These are phyloP conservation scores for Pachycephus smyrnensis DNA, from an alignment of 2,888 invertebrate genomes.

Conservation along the genomic window DNA sequence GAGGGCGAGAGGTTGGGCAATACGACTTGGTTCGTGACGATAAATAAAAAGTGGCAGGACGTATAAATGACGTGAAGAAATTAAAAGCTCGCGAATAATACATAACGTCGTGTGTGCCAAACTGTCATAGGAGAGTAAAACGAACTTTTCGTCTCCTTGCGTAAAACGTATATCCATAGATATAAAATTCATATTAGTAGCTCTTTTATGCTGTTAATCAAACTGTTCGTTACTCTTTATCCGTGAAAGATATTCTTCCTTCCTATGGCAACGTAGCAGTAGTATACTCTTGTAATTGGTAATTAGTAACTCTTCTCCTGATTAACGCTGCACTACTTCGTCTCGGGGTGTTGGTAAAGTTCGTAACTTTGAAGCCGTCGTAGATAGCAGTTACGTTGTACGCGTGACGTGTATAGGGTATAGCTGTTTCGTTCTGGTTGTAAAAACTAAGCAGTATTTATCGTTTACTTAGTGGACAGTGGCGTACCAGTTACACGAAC, in stretches of 20 bases:
- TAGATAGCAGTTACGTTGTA: neutral
- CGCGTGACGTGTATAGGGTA: neutral
- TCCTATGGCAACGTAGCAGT: neutral
- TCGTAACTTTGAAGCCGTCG: neutral
- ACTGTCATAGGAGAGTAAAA: neutral
- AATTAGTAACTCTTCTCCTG: neutral
- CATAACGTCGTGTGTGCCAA: neutral
- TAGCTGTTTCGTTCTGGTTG: neutral
- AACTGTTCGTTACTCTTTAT: neutral
- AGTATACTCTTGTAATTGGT: neutral
- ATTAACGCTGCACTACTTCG: neutral
- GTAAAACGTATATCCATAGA: too few species aligned
- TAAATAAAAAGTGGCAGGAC: neutral
- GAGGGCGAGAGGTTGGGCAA: neutral
- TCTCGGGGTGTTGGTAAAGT: neutral
- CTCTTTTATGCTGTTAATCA: neutral
- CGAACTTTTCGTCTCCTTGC: neutral
- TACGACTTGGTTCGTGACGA: neutral
- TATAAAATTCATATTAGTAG: neutral
- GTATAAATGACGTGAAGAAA: neutral
- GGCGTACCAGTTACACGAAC: conserved; percentile 39
- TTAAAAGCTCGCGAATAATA: neutral
- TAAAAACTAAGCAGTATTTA: conserved; percentile 33
- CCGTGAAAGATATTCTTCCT: neutral
- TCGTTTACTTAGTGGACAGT: conserved; percentile 15